Evolutionary conservation across 2,888 invertebrate species (phyloP), one percentile per base, ranked within the genome.

Genomic region (Ferrisia virgata): DNA sequence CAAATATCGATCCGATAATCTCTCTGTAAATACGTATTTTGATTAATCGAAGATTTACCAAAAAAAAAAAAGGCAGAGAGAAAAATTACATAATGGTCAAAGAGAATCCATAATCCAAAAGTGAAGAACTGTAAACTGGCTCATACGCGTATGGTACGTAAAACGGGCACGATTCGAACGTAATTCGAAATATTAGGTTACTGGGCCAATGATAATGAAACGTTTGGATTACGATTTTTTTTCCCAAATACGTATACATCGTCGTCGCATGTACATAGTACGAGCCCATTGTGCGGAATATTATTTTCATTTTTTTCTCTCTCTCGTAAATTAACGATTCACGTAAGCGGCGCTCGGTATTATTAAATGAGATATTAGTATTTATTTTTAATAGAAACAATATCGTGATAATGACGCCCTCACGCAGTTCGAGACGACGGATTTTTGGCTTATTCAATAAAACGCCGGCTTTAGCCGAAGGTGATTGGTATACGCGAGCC

Each of bases 381-480:
- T 69, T 69, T 69, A 69, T 69, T 69, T 69, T 69, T 69, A 69
- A 69, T 69, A 69, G 69, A 69, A 76, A 76, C 36, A 36, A 76
- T 76, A 76, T 76, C 72, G 72, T 76, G 72, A 76, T 76, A 76
- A 76, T 36, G 72, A 76, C 72, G 72, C 72, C 72, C 72, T 76
- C 72, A 18, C 36, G 39, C n/a, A n/a, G n/a, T 31, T 31, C 31
- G 69, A 69, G 31, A 69, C 69, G 31, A 69, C 69, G 31, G 31
- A 69, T 69, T 31, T 69, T 69, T n/a, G 72, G 28, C 72, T 31
- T 33, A 76, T 76, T 76, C 72, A 76, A 76, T 76, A 76, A 76
- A 76, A 22, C 53, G 69, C 31, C 8, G 31, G 69, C 1, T 9
- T 69, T 31, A 28, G 31, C 69, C 69, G 69, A 69, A 69, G 69